These are phyloP conservation scores for Synergus laeviventris DNA, from an alignment of 2,888 invertebrate species.

Conservation along the genomic window DNA sequence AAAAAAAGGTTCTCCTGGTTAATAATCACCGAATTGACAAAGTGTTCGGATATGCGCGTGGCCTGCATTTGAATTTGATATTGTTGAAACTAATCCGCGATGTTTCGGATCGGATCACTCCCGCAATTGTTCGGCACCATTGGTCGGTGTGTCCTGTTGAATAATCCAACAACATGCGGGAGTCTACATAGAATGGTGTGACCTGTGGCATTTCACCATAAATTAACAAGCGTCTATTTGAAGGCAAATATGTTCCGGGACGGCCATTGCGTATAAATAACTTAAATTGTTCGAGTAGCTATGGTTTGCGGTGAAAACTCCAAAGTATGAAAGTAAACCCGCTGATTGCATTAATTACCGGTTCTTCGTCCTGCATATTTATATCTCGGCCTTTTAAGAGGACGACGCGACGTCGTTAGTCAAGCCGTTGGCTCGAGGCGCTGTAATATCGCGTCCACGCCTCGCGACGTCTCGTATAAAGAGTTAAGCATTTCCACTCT, in stretches of 20 bases:
- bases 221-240: conserved; percentile 20
- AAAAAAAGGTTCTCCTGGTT: neutral
- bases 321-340: conserved; percentile 4
- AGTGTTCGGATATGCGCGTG: neutral
- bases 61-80: conserved; percentile 34
- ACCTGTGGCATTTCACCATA: conserved; percentile 28
- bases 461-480: conserved; percentile 11
- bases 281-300: conserved; percentile 13
- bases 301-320: conserved; percentile 4
- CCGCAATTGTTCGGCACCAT: conserved; percentile 30
- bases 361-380: conserved; percentile 32
- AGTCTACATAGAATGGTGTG: conserved; percentile 16
- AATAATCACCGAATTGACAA: neutral
- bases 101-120: conserved; percentile 30
- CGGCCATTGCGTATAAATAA: neutral
- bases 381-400: conserved; percentile 22
- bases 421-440: conserved; percentile 17
- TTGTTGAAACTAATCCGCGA: conserved; percentile 37
- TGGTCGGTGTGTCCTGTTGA: conserved; percentile 4
- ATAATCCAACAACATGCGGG: conserved; percentile 36
- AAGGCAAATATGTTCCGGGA: neutral
- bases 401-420: conserved; percentile 13
- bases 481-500: conserved; percentile 27
- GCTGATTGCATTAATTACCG: conserved; percentile 38
- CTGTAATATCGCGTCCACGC: conserved; percentile 8